phyloP scores from a whole-genome alignment of 1,140 invertebrate genomes.

The Aradophagus sp. region DNA sequence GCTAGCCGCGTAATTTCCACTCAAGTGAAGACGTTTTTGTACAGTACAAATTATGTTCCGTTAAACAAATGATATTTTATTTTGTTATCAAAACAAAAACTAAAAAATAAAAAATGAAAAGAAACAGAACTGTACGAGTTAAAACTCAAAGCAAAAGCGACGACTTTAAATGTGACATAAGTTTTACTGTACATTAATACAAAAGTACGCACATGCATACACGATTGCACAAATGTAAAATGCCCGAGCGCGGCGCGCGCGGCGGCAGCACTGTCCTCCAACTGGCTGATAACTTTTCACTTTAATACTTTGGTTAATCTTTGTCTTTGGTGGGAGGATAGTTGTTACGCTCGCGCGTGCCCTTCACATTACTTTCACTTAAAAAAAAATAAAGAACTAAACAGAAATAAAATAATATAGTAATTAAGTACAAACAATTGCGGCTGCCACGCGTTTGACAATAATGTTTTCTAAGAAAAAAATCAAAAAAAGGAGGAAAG shows the following conservation, averaged over 20 bases:
- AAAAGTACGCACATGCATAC: conserved; percentile 59
- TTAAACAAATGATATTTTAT: conserved; percentile 46
- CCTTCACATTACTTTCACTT: conserved; percentile 17
- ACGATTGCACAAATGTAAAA: conserved; percentile 56
- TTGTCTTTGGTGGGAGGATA: conserved; percentile 28
- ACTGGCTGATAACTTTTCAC: conserved; percentile 17
- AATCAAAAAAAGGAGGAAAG: neutral
- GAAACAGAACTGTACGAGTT: too few relatives aligned
- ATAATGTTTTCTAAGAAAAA: conserved; percentile 7
- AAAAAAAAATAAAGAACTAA: conserved; percentile 16
- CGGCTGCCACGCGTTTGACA: conserved; percentile 10
- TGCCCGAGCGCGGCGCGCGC: conserved; percentile 36
- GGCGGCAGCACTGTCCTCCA: conserved; percentile 6
- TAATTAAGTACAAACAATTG: conserved; percentile 52
- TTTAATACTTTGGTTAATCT: conserved; percentile 50
- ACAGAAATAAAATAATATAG: neutral
- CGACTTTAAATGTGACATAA: conserved; percentile 45
- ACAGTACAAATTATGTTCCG: conserved; percentile 52
- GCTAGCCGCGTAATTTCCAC: conserved; percentile 47
- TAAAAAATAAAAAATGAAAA: neutral
- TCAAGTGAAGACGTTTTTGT: conserved; percentile 41
- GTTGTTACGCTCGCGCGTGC: conserved; percentile 6
- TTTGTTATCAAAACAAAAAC: conserved; percentile 27
- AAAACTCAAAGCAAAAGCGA: too few relatives aligned
- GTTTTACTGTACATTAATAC: conserved; percentile 54